A percentile compares a stretch with the other conserved stretches of the same genome.
Conservation (phyloP, 2,888 invertebrate genomes). For the Gryllus longicercus region DNA sequence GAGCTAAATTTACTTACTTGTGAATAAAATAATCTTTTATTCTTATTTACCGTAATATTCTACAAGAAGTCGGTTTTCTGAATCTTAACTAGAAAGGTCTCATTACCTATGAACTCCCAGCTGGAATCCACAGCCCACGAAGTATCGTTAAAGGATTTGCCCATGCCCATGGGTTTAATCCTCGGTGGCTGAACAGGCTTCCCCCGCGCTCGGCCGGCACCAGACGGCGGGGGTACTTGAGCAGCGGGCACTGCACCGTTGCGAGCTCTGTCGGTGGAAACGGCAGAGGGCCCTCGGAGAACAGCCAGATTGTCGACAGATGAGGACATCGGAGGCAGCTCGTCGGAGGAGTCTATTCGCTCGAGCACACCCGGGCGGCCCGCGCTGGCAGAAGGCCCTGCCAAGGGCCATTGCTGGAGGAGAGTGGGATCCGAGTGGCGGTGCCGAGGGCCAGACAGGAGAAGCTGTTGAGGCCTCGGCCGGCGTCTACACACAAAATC, state of each 20-base stretch:
- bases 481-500: conserved; percentile 41
- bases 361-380: conserved; percentile 43
- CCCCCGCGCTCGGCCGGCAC: conserved; percentile 52
- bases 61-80: too few species aligned
- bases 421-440: conserved; percentile 52
- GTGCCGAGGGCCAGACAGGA: conserved; percentile 41
- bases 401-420: conserved; percentile 44
- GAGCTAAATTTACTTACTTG: too few species aligned
- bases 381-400: background rate
- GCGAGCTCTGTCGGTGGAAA: conserved; percentile 45
- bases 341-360: conserved; percentile 47
- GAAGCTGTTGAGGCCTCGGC: conserved; percentile 37
- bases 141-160: conserved; percentile 47
- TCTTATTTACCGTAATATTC: too few species aligned
- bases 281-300: conserved; percentile 38
- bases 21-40: too few species aligned
- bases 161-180: conserved; percentile 46
- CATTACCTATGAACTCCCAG: conserved; percentile 82
- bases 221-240: background rate
- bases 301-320: conserved; percentile 66
- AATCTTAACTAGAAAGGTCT: background rate
- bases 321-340: conserved; percentile 51
- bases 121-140: conserved; percentile 85
- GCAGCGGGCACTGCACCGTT: conserved; percentile 45
- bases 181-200: conserved; percentile 71